Percentiles rank a stretch among this genome's conserved stretches.
These are phyloP conservation scores for Pseudorasbora parva DNA, from an alignment of 2,113 vertebrate genomes.

Conservation along the genomic window DNA sequence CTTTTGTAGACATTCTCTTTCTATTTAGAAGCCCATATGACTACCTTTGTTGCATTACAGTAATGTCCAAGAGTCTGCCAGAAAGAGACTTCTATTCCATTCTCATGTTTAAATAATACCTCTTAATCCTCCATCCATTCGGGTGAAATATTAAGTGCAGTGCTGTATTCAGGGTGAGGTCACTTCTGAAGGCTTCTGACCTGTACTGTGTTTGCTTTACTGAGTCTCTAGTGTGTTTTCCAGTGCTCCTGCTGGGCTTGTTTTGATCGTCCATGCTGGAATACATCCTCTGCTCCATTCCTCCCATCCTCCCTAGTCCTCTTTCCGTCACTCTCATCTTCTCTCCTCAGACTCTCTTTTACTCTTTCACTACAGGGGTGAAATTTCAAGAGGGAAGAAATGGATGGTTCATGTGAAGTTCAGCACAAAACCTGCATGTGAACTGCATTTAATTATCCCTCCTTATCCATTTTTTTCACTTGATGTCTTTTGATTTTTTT, in stretches of 20 bases:
- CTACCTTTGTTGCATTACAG: background rate
- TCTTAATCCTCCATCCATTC: background rate
- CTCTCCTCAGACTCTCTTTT: slow-evolving; percentile 30
- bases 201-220: slow-evolving; percentile 38
- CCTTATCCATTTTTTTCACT: background rate
- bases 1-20: background rate
- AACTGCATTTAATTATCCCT: slow-evolving; percentile 18
- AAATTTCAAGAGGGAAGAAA: background rate
- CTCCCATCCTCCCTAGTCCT: slow-evolving; percentile 57
- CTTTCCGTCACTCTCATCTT: slow-evolving; percentile 7
- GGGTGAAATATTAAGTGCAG: background rate
- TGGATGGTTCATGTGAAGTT: slow-evolving; percentile 35
- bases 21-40: background rate
- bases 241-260: slow-evolving; percentile 28
- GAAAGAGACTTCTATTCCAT: background rate
- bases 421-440: slow-evolving; percentile 33
- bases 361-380: slow-evolving; percentile 21
- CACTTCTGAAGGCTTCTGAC: slow-evolving; percentile 23
- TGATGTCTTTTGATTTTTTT: background rate
- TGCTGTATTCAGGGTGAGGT: slow-evolving; percentile 15
- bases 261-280: slow-evolving; percentile 23
- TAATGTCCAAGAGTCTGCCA: background rate
- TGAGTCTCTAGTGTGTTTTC: slow-evolving; percentile 22
- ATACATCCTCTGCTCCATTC: slow-evolving; percentile 12
- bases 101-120: slow-evolving; percentile 26